Conservation (phyloP, 1,140 invertebrate species). For the Tetramorium simillimum region DNA sequence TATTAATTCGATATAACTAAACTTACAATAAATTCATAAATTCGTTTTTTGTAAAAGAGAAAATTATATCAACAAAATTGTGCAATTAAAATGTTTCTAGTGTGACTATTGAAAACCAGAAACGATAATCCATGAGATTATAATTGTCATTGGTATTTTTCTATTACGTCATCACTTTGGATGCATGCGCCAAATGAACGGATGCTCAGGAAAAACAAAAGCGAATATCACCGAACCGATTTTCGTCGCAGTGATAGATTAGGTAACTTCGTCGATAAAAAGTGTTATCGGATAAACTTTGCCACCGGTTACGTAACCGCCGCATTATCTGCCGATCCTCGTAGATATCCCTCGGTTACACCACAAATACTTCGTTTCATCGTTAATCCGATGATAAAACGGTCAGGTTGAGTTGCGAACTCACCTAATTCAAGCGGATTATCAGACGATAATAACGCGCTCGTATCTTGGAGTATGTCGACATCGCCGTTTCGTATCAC, state of each 20-base stretch:
- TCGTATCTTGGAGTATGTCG: not conserved
- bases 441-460: slow-evolving; percentile 14
- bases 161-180: not conserved
- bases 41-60: not conserved
- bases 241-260: not conserved
- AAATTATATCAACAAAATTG: not conserved
- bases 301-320: slow-evolving; percentile 8
- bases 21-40: not conserved
- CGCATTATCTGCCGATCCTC: slow-evolving; percentile 26
- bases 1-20: slow-evolving; percentile 36
- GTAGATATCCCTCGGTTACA: slow-evolving; percentile 4
- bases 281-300: not conserved
- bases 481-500: not conserved
- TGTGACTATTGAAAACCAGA: slow-evolving; percentile 46
- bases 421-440: slow-evolving; percentile 23
- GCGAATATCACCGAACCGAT: not conserved
- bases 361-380: slow-evolving; percentile 39
- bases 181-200: too few species aligned
- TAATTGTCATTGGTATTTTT: not conserved
- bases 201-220: not conserved
- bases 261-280: slow-evolving; percentile 17
- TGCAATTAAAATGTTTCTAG: not conserved
- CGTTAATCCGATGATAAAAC: slow-evolving; percentile 46
- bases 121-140: slow-evolving; percentile 45
- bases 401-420: not conserved